A percentile compares a stretch with the other conserved stretches of the same genome.
Conservation (phyloP, 1,140 invertebrate genomes). For the Agrilus planipennis region DNA sequence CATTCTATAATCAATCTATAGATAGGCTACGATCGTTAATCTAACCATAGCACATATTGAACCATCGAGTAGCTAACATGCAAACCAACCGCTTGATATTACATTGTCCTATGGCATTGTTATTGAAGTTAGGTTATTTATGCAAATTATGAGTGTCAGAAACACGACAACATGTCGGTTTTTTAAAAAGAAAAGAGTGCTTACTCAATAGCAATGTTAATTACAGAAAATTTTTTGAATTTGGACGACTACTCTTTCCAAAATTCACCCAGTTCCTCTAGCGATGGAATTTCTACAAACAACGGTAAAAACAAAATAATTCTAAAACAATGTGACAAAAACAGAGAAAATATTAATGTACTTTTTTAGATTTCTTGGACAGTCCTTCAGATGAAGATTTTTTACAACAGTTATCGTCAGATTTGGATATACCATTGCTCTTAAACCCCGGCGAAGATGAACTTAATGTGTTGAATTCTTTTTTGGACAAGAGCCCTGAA, state of each 20-base stretch:
- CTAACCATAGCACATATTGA: too few species aligned
- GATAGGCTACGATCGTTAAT: too few species aligned
- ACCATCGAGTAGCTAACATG: too few species aligned
- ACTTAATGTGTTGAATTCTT: constrained; percentile 24
- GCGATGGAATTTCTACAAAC: constrained; percentile 19
- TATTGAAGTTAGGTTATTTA: too few species aligned
- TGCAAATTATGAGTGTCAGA: too few species aligned
- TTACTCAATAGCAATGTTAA: too few species aligned
- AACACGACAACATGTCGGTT: too few species aligned
- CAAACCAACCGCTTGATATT: too few species aligned
- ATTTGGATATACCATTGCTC: constrained; percentile 27
- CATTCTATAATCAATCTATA: too few species aligned
- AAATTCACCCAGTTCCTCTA: constrained; percentile 24
- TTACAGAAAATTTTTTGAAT: constrained; percentile 8
- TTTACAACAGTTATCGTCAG: constrained; percentile 24
- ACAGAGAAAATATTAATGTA: neutral
- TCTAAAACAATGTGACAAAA: neutral
- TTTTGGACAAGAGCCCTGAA: constrained; percentile 25
- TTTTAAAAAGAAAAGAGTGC: too few species aligned
- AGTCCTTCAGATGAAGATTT: constrained; percentile 28
- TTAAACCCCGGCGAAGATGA: constrained; percentile 26
- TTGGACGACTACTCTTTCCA: constrained; percentile 22
- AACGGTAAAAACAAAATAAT: constrained; percentile 15
- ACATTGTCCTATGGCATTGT: too few species aligned
- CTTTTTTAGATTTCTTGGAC: constrained; percentile 19